A percentile compares a stretch with the other conserved stretches of the same genome.
phyloP scores from a whole-genome alignment of 1,140 invertebrate genomes.

The Ridgeia piscesae region DNA sequence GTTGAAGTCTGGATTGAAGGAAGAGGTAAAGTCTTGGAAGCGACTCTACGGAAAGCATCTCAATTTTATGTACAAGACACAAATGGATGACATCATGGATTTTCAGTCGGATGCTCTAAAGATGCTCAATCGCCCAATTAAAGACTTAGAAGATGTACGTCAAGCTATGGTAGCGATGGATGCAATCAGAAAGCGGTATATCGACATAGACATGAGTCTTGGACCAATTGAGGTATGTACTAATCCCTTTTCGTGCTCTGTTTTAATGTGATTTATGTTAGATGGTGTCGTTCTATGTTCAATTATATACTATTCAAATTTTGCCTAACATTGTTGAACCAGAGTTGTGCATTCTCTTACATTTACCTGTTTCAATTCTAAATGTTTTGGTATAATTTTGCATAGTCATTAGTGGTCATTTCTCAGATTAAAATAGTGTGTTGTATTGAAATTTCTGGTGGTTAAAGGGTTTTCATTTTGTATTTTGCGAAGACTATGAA shows the following conservation, averaged over 20 bases:
- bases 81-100: slow-evolving; percentile 93
- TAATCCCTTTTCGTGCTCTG: neutral
- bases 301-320: neutral
- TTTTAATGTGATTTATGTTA: neutral
- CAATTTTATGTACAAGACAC: slow-evolving; percentile 86
- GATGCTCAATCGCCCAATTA: slow-evolving; percentile 80
- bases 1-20: slow-evolving; percentile 80
- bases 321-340: neutral
- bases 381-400: no score
- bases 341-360: neutral
- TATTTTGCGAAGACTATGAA: no score
- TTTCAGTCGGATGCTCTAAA: slow-evolving; percentile 89
- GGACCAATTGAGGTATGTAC: slow-evolving; percentile 81
- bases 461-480: no score
- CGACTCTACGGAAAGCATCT: slow-evolving; percentile 84
- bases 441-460: no score
- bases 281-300: neutral
- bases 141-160: slow-evolving; percentile 89
- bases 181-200: slow-evolving; percentile 90
- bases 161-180: slow-evolving; percentile 90
- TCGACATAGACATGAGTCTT: slow-evolving; percentile 91
- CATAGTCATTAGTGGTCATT: no score
- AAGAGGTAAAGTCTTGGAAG: slow-evolving; percentile 83
- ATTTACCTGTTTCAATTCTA: no score
- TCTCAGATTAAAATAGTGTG: no score